Evolutionary conservation across 2,888 invertebrate species (phyloP).

Genomic region (Ephialtes manifestator): DNA sequence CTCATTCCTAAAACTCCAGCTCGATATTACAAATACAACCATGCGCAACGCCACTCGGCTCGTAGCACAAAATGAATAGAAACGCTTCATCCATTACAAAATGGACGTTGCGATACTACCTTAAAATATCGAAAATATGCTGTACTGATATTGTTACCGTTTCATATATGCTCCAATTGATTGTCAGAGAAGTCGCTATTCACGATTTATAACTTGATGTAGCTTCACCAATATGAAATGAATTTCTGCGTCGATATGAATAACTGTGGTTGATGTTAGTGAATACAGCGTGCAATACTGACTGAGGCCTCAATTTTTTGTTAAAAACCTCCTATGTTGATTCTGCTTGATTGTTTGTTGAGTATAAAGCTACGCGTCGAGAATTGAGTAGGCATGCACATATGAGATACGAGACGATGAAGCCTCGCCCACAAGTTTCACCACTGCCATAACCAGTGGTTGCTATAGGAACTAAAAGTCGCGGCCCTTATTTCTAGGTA

Average conservation of each 20-base stretch:
- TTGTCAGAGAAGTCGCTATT: neutral
- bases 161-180: neutral
- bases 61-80: too few species aligned
- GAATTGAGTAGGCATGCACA: neutral
- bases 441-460: neutral
- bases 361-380: neutral
- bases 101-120: too few species aligned
- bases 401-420: neutral
- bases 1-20: too few species aligned
- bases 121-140: neutral
- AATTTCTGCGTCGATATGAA: too few species aligned
- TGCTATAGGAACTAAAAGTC: constrained; percentile 28
- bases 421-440: neutral
- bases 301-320: neutral
- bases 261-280: too few species aligned
- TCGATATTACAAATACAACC: too few species aligned
- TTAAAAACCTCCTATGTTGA: neutral
- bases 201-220: neutral
- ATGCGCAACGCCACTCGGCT: too few species aligned
- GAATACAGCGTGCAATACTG: too few species aligned
- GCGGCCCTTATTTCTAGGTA: constrained; percentile 1
- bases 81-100: too few species aligned
- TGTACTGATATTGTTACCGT: too few species aligned
- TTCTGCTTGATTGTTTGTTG: neutral
- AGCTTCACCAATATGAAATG: too few species aligned